phyloP scores from a whole-genome alignment of 2,113 vertebrate species.

The Ctenomys sociabilis region DNA sequence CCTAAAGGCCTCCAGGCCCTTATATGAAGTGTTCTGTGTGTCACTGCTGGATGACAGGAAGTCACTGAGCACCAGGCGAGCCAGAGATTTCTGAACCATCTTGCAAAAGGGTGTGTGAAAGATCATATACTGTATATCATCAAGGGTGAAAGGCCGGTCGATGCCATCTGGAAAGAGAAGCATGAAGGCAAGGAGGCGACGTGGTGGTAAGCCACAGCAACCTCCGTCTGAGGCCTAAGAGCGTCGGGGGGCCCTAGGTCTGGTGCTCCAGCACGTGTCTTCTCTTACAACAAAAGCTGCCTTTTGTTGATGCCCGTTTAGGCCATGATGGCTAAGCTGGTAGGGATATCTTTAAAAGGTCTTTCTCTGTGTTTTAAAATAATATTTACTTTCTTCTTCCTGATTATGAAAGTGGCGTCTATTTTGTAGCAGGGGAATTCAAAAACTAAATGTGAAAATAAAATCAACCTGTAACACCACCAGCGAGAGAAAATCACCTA shows the following conservation, averaged over 20 bases:
- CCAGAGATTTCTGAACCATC: constrained; percentile 87
- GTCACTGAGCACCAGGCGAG: constrained; percentile 85
- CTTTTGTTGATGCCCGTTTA: background rate
- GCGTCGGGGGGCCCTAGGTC: background rate
- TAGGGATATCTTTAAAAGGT: background rate
- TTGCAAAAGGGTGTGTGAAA: constrained; percentile 90
- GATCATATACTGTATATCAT: constrained; percentile 87
- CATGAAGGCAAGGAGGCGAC: background rate
- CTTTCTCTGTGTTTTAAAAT: constrained; percentile 16
- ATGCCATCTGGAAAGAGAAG: constrained; percentile 79
- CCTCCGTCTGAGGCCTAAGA: fast-evolving
- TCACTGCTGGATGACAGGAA: constrained; percentile 80
- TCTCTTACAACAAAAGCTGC: background rate
- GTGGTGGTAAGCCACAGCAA: background rate
- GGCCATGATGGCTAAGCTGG: background rate
- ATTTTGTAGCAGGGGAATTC: background rate
- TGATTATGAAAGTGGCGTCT: background rate
- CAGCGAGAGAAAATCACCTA: background rate
- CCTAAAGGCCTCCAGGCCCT: constrained; percentile 87
- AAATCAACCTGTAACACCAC: background rate
- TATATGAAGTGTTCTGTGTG: constrained; percentile 67
- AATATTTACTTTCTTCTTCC: background rate
- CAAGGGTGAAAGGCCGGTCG: constrained; percentile 82
- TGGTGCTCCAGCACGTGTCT: background rate
- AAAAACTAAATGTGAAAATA: constrained; percentile 24